Evolutionary conservation across 2,888 invertebrate species (phyloP).

Genomic region (Priocnemis perturbator): DNA sequence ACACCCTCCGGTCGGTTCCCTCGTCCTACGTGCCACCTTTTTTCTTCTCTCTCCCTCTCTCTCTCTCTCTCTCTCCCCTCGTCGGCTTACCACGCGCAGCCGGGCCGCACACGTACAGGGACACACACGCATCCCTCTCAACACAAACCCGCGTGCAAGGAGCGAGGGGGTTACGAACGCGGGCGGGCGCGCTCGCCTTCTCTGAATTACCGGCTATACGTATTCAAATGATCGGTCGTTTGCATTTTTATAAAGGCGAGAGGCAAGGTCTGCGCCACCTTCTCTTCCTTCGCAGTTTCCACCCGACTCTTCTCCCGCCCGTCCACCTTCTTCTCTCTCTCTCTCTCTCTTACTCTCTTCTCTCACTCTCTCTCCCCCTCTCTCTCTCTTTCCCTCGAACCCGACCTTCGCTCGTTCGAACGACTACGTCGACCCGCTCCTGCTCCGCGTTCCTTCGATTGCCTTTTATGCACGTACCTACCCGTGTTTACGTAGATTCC

Average conservation of each 20-base stretch:
- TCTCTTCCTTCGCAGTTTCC: neutral
- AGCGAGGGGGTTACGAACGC: constrained; percentile 7
- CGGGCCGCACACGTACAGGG: no score
- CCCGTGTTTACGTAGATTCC: constrained; percentile 28
- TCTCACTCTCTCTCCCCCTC: neutral
- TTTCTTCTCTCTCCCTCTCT: constrained; percentile 21
- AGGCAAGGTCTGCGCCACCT: constrained; percentile 21
- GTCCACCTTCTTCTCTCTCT: constrained; percentile 16
- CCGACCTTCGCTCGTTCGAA: neutral
- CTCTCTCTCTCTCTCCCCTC: constrained; percentile 17
- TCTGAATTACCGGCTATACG: constrained; percentile 60
- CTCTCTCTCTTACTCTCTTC: neutral
- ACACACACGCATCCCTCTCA: no score
- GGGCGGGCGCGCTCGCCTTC: constrained; percentile 27
- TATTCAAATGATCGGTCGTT: constrained; percentile 61
- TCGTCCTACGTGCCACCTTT: constrained; percentile 23
- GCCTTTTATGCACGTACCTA: constrained; percentile 23
- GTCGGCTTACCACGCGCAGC: neutral
- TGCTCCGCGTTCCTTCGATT: constrained; percentile 7
- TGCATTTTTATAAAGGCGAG: constrained; percentile 47
- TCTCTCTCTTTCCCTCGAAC: neutral
- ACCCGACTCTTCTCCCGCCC: constrained; percentile 5
- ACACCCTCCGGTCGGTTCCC: constrained; percentile 37
- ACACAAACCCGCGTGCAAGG: neutral
- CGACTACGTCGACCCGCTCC: no score